Evolutionary conservation across 2,888 invertebrate genomes (phyloP).

Genomic region (Diarsia brunnea): DNA sequence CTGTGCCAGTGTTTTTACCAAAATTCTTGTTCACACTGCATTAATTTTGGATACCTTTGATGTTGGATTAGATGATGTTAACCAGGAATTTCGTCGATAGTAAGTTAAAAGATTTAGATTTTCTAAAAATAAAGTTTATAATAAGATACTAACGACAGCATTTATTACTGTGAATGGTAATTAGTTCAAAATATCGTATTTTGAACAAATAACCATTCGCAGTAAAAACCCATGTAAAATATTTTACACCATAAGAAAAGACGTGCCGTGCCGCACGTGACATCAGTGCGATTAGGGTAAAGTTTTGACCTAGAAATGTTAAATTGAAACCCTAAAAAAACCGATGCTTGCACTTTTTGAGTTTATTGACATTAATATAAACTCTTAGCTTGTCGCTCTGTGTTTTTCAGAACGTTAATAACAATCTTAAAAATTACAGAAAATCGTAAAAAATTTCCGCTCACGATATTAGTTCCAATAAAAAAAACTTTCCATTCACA

Average conservation of each 20-base stretch:
- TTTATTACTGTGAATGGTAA: background rate
- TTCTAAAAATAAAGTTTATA: background rate
- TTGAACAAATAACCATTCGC: too few species aligned
- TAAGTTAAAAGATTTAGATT: background rate
- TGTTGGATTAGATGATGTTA: background rate
- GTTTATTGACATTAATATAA: background rate
- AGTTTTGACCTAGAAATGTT: background rate
- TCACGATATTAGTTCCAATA: slow-evolving; percentile 50
- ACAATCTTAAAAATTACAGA: background rate
- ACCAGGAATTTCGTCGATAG: background rate
- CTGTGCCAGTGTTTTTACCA: slow-evolving; percentile 73
- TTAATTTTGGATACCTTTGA: slow-evolving; percentile 65
- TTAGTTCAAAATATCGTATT: too few species aligned
- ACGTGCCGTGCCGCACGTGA: too few species aligned
- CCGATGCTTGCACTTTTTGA: background rate
- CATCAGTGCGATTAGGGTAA: background rate
- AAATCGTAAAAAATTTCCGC: background rate
- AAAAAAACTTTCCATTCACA: slow-evolving; percentile 69
- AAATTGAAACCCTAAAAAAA: background rate
- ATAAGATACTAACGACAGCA: background rate
- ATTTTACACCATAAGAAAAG: too few species aligned
- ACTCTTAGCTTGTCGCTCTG: background rate
- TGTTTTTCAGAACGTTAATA: background rate
- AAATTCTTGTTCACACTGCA: slow-evolving; percentile 70
- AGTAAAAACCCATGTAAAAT: too few species aligned